Evolutionary conservation across 2,888 invertebrate genomes (phyloP).

Genomic region (Therioaphis trifolii): DNA sequence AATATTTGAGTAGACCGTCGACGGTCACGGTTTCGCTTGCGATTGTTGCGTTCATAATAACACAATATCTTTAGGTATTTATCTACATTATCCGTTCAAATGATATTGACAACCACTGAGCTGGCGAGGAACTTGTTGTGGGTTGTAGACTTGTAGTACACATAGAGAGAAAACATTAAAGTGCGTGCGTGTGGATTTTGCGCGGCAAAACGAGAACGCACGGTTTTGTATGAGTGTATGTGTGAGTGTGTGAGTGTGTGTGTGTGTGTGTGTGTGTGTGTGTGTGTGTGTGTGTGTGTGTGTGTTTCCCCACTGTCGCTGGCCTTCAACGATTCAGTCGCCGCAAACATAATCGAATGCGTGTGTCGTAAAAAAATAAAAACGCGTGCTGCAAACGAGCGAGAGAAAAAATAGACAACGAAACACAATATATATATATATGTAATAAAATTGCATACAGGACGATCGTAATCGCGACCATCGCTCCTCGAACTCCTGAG

Average conservation of each 20-base stretch:
- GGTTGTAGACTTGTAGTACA: too few species aligned
- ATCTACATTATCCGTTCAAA: too few species aligned
- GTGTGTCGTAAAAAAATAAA: slow-evolving; percentile 25
- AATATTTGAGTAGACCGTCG: too few species aligned
- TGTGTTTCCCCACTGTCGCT: background rate
- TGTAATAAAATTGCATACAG: too few species aligned
- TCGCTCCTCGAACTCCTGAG: too few species aligned
- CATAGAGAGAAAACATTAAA: background rate
- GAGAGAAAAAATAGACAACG: slow-evolving; percentile 17
- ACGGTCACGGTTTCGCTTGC: too few species aligned
- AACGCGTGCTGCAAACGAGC: slow-evolving; percentile 25
- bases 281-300: background rate
- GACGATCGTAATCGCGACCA: too few species aligned
- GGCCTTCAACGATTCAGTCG: slow-evolving; percentile 46
- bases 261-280: background rate
- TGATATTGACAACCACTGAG: too few species aligned
- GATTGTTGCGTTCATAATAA: too few species aligned
- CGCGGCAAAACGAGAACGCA: slow-evolving; percentile 50
- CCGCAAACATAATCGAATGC: slow-evolving; percentile 22
- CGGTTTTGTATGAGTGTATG: background rate
- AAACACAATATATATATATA: background rate
- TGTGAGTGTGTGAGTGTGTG: background rate
- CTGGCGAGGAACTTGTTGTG: too few species aligned
- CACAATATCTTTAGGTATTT: too few species aligned
- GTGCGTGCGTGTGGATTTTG: slow-evolving; percentile 39